phyloP scores from a whole-genome alignment of 2,797 vertebrate genomes.

The Tachyglossus aculeatus region DNA sequence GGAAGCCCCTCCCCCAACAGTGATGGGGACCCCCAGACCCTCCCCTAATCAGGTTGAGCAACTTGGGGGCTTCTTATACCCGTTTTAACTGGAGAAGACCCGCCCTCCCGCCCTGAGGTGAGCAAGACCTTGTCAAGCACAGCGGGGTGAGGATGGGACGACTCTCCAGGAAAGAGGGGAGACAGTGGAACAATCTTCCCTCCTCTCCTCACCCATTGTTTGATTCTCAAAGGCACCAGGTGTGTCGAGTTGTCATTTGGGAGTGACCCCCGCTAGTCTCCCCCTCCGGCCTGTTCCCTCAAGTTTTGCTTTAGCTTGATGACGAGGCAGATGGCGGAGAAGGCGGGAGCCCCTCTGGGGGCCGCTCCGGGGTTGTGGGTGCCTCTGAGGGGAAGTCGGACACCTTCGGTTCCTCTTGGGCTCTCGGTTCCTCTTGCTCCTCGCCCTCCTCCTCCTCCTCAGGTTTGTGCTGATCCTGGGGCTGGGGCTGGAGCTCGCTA shows the following conservation, averaged over 20 bases:
- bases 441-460: slow-evolving; percentile 27
- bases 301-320: slow-evolving; percentile 67
- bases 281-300: slow-evolving; percentile 6
- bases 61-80: background rate
- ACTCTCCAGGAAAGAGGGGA: background rate
- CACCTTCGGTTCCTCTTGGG: background rate
- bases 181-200: fast-evolving
- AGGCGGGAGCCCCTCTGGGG: slow-evolving; percentile 39
- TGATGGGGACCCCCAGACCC: slow-evolving; percentile 18
- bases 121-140: slow-evolving; percentile 12
- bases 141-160: background rate
- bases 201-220: slow-evolving; percentile 7
- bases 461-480: slow-evolving; percentile 23
- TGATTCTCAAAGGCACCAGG: slow-evolving; percentile 50
- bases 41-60: slow-evolving; percentile 27
- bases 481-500: slow-evolving; percentile 72
- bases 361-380: slow-evolving; percentile 48
- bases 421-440: slow-evolving; percentile 41
- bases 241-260: slow-evolving; percentile 42
- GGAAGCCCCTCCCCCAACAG: background rate
- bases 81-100: slow-evolving; percentile 39
- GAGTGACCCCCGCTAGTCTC: slow-evolving; percentile 18
- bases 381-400: slow-evolving; percentile 1
- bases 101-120: background rate
- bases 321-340: slow-evolving; percentile 35